These are phyloP conservation scores for Apocrypta bakeri DNA, from an alignment of 1,140 invertebrate genomes.

Conservation along the genomic window DNA sequence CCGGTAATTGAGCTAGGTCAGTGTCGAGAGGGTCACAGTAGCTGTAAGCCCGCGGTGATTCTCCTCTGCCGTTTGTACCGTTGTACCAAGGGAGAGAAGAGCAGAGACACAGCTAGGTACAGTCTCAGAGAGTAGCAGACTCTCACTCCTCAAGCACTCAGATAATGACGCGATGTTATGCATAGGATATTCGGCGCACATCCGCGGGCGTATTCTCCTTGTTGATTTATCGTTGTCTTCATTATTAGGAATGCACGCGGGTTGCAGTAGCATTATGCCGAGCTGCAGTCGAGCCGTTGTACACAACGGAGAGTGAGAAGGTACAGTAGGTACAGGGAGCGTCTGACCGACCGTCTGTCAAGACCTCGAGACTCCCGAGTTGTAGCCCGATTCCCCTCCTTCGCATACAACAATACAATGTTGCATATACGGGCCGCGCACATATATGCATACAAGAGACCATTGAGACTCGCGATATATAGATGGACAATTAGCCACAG, in stretches of 20 bases:
- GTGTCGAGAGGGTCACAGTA: conserved; percentile 33
- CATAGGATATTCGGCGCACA: conserved; percentile 74
- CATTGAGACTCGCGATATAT: conserved; percentile 73
- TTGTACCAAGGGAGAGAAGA: conserved; percentile 47
- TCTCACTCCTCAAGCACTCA: conserved; percentile 35
- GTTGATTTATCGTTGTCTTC: conserved; percentile 76
- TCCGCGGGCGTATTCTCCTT: conserved; percentile 73
- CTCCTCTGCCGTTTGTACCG: conserved; percentile 53
- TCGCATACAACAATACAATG: conserved; percentile 67
- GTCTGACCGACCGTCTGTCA: conserved; percentile 61
- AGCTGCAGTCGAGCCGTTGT: conserved; percentile 58
- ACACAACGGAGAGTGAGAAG: not conserved
- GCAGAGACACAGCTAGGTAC: conserved; percentile 44
- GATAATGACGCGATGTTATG: conserved; percentile 75
- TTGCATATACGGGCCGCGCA: conserved; percentile 63
- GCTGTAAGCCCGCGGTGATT: conserved; percentile 51
- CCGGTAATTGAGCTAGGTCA: not conserved
- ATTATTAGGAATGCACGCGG: conserved; percentile 75
- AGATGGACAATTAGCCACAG: conserved; percentile 74
- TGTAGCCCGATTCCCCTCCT: conserved; percentile 7
- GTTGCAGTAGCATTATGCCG: conserved; percentile 68
- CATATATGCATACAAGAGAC: conserved; percentile 60
- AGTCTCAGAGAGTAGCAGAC: conserved; percentile 34
- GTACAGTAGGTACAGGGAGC: conserved; percentile 20
- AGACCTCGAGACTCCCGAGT: conserved; percentile 40